Base-by-base conservation (phyloP, 30 jellyfish, hydroid and myxozoan species). In the Clytia hemisphaerica region DNA sequence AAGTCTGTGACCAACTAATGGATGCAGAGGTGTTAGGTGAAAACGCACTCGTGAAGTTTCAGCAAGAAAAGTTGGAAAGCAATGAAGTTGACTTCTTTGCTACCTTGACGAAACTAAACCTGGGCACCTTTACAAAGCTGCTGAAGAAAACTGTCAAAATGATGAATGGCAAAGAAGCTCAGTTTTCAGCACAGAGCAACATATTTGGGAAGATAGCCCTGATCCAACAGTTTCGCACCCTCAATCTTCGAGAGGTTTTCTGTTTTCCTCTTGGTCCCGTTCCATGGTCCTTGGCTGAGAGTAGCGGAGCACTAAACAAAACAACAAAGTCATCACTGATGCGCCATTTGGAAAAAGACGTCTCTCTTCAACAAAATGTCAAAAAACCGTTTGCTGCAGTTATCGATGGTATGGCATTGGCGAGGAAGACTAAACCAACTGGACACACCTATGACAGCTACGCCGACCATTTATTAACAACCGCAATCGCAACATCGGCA, bases 271-370 rank as follows among this genome's bases (percentile, higher is more conserved):
- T 62, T 2, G 76, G 76, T 32, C 76, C 67, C 36, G 44, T 37
- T 45, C 79, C 79, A 29, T 66, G 79, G 79, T 37, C 75, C 27
- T 71, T 66, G 28, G 79, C 79, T 29, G 69, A 44, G 50, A 27
- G 65, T 27, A 32, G 28, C 45, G 79, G 79, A 44, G 26, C 42
- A 50, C 14, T 67, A 48, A 40, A 40, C 18, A 67, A 67, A 35
- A 67, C 79, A 1, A 60, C 19, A 59, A 67, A 67, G 22, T 57
- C 72, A 30, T 27, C 45, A 32, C 79, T 67, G 42, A 27, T 67
- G 40, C 79, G 45, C 32, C 47, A 42, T 24, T 37, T 65, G 38
- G 73, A 65, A 46, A 67, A 67, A 67, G 72, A 70, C 53, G 53
- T 7, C 53, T 7, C 53, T 16, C 14, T 10, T 40, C 14, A 7